phyloP scores from a whole-genome alignment of 2,113 vertebrate species.

The Uria aalge region DNA sequence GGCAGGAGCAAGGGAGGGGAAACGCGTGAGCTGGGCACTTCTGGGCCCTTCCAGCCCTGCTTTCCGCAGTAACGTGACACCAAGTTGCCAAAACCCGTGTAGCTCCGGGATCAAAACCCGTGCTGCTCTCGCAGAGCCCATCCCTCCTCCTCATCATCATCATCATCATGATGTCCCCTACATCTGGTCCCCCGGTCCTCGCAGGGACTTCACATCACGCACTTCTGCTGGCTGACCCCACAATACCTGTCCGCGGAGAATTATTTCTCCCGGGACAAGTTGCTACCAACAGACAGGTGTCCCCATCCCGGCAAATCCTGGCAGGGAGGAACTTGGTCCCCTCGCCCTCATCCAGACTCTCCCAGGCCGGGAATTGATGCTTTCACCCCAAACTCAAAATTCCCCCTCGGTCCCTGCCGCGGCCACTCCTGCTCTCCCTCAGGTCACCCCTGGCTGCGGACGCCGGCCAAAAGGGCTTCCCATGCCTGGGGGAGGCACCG shows the following conservation, averaged over 20 bases:
- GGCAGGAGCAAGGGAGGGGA: background rate
- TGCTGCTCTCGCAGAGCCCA: background rate
- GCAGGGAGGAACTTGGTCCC: background rate
- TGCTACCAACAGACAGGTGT: background rate
- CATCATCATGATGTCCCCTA: background rate
- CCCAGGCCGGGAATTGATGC: fast-evolving
- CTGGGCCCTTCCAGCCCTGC: background rate
- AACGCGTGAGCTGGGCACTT: background rate
- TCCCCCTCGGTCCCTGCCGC: background rate
- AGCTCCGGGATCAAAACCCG: background rate
- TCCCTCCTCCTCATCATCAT: background rate
- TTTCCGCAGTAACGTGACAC: background rate
- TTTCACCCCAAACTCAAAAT: background rate
- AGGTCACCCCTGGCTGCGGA: background rate
- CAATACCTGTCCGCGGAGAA: background rate
- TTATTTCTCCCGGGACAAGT: background rate
- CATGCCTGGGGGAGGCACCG: background rate
- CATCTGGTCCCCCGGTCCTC: background rate
- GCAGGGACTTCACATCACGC: background rate
- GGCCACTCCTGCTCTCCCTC: background rate
- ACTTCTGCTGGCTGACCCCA: background rate
- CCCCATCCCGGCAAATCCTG: background rate
- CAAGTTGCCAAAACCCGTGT: background rate
- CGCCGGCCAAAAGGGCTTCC: background rate
- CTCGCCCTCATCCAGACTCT: background rate